Conservation (phyloP, 2,113 vertebrate genomes). For the Aythya baeri region DNA sequence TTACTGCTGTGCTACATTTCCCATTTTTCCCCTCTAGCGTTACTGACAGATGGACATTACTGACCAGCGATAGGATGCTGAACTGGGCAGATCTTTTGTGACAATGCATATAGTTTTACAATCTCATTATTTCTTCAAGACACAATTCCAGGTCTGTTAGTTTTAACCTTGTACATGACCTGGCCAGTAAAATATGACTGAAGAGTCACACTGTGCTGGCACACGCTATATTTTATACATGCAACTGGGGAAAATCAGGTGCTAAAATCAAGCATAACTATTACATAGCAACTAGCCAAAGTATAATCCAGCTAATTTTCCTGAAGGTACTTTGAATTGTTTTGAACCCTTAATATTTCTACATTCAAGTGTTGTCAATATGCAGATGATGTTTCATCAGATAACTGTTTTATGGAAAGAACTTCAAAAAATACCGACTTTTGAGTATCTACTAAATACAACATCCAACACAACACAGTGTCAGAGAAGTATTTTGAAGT, state of each 20-base stretch:
- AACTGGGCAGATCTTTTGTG: background rate
- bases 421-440: background rate
- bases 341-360: background rate
- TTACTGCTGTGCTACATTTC: rapidly evolving
- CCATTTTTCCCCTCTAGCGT: background rate
- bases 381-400: background rate
- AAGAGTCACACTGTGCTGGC: background rate
- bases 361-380: background rate
- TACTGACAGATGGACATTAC: background rate
- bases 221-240: background rate
- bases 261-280: background rate
- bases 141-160: background rate
- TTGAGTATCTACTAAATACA: background rate
- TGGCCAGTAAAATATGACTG: background rate
- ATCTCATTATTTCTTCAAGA: background rate
- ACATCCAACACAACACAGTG: background rate
- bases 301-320: background rate
- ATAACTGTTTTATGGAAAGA: background rate
- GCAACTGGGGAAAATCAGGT: background rate
- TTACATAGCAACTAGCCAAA: background rate
- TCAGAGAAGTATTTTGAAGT: background rate
- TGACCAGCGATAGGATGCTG: background rate
- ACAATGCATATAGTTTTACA: background rate
- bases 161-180: background rate
- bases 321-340: background rate